Conservation (phyloP, 2,797 vertebrate species). For the Pelobates cultripes region DNA sequence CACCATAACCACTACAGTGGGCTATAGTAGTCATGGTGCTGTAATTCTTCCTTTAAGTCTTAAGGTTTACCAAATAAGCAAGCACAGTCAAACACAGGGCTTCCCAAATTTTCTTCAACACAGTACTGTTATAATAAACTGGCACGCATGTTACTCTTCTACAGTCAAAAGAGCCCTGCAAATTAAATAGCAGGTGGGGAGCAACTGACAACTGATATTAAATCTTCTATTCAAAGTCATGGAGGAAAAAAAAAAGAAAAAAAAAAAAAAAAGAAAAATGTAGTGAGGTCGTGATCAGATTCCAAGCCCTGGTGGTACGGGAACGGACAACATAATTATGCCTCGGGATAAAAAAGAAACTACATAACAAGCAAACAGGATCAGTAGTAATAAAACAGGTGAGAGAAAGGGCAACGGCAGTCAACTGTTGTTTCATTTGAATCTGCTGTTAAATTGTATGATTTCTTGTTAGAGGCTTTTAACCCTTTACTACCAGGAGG, state of each 20-base stretch:
- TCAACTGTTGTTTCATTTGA: slow-evolving; percentile 20
- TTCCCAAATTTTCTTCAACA: no score
- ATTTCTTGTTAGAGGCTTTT: slow-evolving; percentile 14
- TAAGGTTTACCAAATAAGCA: no score
- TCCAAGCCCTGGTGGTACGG: not conserved
- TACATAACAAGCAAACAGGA: not conserved
- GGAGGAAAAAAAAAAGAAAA: not conserved
- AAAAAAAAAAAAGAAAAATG: not conserved
- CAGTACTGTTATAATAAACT: no score
- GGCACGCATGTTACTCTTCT: no score
- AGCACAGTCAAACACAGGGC: no score
- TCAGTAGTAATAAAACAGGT: not conserved
- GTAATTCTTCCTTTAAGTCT: no score
- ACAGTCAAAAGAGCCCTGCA: no score
- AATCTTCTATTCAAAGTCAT: not conserved
- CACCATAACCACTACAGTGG: no score
- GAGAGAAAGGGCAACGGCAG: slow-evolving; percentile 10
- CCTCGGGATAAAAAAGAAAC: not conserved
- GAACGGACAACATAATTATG: not conserved
- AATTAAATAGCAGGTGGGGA: not conserved
- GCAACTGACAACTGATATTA: not conserved
- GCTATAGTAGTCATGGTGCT: no score
- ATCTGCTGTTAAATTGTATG: not conserved
- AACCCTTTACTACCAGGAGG: slow-evolving; percentile 19
- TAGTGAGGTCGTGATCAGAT: not conserved